Evolutionary conservation across 2,113 vertebrate species (phyloP).

Genomic region (Platycercus adscitus): DNA sequence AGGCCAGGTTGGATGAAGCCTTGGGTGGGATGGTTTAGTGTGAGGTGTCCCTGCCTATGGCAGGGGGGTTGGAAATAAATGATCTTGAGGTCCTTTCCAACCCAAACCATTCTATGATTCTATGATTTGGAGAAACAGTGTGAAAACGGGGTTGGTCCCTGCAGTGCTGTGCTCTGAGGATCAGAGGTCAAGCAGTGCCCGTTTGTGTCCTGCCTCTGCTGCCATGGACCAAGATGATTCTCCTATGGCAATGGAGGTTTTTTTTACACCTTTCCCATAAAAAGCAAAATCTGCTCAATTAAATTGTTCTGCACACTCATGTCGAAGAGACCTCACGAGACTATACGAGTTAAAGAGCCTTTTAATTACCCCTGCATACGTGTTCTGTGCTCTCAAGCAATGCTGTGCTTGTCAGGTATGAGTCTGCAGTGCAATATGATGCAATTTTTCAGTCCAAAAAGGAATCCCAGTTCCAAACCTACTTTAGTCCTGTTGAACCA

Average conservation of each 20-base stretch:
- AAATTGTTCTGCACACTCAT: not conserved
- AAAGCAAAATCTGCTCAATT: not conserved
- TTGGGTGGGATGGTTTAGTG: too few relatives aligned
- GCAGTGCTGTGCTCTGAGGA: not conserved
- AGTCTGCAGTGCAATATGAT: not conserved
- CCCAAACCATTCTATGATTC: too few relatives aligned
- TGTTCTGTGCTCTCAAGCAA: not conserved
- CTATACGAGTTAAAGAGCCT: not conserved
- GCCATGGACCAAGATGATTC: rapidly evolving
- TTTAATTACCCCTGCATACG: not conserved
- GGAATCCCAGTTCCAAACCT: not conserved
- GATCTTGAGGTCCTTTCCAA: too few relatives aligned
- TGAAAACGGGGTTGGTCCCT: not conserved
- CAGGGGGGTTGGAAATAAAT: too few relatives aligned
- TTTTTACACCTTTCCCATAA: not conserved
- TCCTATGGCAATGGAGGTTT: not conserved
- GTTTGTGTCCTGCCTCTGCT: not conserved
- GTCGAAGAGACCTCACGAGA: not conserved
- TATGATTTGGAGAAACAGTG: not conserved
- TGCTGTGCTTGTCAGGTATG: not conserved
- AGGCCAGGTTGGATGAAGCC: too few relatives aligned
- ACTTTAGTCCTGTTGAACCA: not conserved
- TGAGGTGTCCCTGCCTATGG: too few relatives aligned
- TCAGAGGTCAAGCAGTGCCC: rapidly evolving
- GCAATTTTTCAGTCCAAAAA: not conserved